Evolutionary conservation across 1,140 invertebrate species (phyloP).

Genomic region (Solen grandis): DNA sequence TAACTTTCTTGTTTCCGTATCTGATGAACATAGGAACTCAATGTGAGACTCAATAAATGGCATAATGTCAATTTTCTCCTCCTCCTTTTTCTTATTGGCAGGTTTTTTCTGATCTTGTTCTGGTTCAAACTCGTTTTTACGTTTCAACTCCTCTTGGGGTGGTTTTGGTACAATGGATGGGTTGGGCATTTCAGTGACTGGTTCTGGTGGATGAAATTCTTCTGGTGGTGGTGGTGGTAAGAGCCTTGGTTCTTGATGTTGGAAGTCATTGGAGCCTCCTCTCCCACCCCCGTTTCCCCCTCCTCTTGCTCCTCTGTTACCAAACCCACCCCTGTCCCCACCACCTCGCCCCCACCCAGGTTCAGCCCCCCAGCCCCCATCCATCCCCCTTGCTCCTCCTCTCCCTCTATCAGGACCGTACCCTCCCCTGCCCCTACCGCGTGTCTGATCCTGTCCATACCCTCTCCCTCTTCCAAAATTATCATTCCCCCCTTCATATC

Average conservation of each 20-base stretch:
- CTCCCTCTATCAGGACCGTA: background rate
- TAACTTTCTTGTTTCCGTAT: constrained; percentile 34
- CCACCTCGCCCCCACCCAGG: background rate
- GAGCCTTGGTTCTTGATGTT: background rate
- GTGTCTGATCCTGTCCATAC: background rate
- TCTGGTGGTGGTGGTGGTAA: background rate
- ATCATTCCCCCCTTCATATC: constrained; percentile 20
- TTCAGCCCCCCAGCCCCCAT: background rate
- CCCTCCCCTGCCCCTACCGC: background rate
- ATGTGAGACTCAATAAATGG: constrained; percentile 46
- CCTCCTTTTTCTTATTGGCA: constrained; percentile 40
- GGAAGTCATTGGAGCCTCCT: background rate
- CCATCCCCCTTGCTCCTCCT: background rate
- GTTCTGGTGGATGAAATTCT: background rate
- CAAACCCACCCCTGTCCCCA: constrained; percentile 14
- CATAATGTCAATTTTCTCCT: constrained; percentile 39
- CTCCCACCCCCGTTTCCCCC: background rate
- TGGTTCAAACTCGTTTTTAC: background rate
- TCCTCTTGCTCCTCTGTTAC: background rate
- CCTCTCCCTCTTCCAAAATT: constrained; percentile 1
- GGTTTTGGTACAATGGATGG: background rate
- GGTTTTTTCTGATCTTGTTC: background rate
- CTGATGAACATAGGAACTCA: constrained; percentile 18
- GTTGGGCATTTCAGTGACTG: background rate
- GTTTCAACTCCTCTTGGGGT: background rate